Evolutionary conservation across 2,888 invertebrate species (phyloP).

Genomic region (Isoperla grammatica): DNA sequence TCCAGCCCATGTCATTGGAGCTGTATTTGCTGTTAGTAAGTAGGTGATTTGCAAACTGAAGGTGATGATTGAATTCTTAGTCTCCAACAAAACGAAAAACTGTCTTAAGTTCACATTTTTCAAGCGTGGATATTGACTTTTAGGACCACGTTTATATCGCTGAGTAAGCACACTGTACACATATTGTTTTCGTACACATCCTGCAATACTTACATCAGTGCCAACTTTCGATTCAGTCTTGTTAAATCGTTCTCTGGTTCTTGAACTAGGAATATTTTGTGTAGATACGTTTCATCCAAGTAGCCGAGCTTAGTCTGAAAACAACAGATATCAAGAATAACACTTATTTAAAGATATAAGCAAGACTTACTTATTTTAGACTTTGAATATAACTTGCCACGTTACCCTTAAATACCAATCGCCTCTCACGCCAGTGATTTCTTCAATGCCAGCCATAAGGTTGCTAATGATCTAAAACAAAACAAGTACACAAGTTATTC

Average conservation of each 20-base stretch:
- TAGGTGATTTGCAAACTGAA: too few species aligned
- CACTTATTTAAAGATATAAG: constrained; percentile 9
- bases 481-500: neutral
- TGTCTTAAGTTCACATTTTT: too few species aligned
- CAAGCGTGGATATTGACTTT: too few species aligned
- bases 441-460: constrained; percentile 54
- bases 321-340: neutral
- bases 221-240: constrained; percentile 29
- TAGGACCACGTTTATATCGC: too few species aligned
- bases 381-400: neutral
- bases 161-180: too few species aligned
- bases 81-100: too few species aligned
- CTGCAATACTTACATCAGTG: constrained; percentile 30
- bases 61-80: too few species aligned
- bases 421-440: constrained; percentile 49
- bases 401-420: constrained; percentile 44
- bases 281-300: constrained; percentile 47
- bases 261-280: constrained; percentile 44
- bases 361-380: neutral
- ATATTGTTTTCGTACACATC: too few species aligned
- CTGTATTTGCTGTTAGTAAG: too few species aligned
- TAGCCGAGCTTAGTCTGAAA: constrained; percentile 44
- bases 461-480: constrained; percentile 49
- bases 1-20: too few species aligned
- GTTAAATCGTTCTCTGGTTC: constrained; percentile 28